A percentile compares a stretch with the other conserved stretches of the same genome.
Evolutionary conservation across 2,113 vertebrate genomes (phyloP).

Genomic region (Gulo gulo): DNA sequence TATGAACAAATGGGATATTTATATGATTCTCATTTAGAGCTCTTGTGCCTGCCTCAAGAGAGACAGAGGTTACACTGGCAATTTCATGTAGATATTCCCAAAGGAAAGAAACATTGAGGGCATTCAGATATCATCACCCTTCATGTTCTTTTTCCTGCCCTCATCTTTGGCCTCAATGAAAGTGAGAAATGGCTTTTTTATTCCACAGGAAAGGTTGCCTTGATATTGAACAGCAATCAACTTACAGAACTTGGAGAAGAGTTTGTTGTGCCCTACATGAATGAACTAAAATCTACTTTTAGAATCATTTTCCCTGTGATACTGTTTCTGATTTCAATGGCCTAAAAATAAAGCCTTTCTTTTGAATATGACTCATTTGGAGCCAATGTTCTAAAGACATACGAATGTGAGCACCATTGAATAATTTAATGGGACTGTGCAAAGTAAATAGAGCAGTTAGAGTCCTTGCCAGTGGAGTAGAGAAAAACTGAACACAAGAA

Average conservation of each 20-base stretch:
- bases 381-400: constrained; percentile 71
- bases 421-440: constrained; percentile 79
- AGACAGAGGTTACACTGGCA: background rate
- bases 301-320: constrained; percentile 27
- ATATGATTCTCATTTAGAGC: background rate
- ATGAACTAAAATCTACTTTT: constrained; percentile 67
- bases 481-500: constrained; percentile 67
- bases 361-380: constrained; percentile 77
- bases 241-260: constrained; percentile 42
- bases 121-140: background rate
- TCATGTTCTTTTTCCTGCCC: background rate
- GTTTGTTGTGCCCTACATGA: constrained; percentile 41
- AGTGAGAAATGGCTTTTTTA: constrained; percentile 17
- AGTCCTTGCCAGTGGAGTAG: constrained; percentile 70
- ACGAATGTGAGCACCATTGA: constrained; percentile 67
- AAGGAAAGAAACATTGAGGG: background rate
- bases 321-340: constrained; percentile 60
- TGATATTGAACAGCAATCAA: constrained; percentile 29
- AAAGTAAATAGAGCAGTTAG: constrained; percentile 76
- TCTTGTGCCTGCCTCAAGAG: background rate
- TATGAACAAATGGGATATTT: background rate
- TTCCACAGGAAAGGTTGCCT: background rate
- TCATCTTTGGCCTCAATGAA: constrained; percentile 8
- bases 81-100: constrained; percentile 12
- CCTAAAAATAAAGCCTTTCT: constrained; percentile 67